These are phyloP conservation scores for Saguinus midas DNA, from an alignment of 2,113 vertebrate genomes.

Conservation along the genomic window DNA sequence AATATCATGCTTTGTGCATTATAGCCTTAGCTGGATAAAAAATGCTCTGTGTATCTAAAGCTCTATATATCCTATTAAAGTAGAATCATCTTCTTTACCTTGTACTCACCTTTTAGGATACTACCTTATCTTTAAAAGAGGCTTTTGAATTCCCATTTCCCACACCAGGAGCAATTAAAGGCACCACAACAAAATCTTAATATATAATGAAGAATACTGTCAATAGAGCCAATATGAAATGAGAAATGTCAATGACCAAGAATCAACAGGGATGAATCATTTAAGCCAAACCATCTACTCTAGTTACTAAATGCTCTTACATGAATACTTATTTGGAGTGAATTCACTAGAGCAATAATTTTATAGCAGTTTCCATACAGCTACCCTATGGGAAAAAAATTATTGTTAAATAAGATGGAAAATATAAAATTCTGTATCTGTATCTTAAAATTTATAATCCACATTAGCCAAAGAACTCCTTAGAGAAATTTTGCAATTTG, in stretches of 20 bases:
- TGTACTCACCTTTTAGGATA: background rate
- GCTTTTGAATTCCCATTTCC: slow-evolving; percentile 24
- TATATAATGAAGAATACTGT: background rate
- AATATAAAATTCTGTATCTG: background rate
- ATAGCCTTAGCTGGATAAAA: background rate
- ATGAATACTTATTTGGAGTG: slow-evolving; percentile 35
- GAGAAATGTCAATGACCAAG: background rate
- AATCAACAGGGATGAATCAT: slow-evolving; percentile 2
- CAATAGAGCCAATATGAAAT: slow-evolving; percentile 7
- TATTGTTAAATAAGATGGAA: slow-evolving; percentile 17
- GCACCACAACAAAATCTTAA: background rate
- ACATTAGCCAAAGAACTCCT: background rate
- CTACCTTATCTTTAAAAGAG: slow-evolving; percentile 33
- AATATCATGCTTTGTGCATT: slow-evolving; percentile 17
- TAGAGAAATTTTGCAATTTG: background rate
- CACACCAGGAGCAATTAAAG: background rate
- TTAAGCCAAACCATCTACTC: background rate
- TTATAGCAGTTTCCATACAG: background rate
- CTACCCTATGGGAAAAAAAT: background rate
- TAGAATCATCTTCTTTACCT: background rate
- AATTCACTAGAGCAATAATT: background rate
- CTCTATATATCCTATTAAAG: background rate
- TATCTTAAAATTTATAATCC: background rate
- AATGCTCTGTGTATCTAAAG: background rate
- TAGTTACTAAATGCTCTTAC: background rate